phyloP scores from a whole-genome alignment of 2,797 vertebrate species.

The Limosa lapponica region DNA sequence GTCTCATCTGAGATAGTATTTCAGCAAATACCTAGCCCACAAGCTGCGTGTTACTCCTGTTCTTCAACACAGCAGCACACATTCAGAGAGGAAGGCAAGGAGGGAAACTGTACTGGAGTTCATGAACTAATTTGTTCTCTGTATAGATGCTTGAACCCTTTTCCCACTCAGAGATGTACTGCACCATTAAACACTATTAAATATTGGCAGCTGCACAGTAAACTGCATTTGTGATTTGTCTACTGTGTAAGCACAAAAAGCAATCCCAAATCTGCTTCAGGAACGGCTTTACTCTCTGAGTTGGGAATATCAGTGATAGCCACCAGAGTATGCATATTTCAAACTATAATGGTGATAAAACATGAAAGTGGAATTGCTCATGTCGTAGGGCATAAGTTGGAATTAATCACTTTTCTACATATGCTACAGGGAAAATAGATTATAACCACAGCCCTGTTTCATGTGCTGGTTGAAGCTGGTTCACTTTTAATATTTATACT shows the following conservation, averaged over 20 bases:
- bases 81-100: not conserved
- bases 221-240: constrained; percentile 1
- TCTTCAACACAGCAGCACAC: not conserved
- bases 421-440: not conserved
- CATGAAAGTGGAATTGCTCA: not conserved
- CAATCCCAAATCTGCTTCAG: not conserved
- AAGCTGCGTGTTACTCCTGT: not conserved
- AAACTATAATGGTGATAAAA: not conserved
- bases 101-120: not conserved
- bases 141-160: not conserved
- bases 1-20: not conserved
- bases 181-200: not conserved
- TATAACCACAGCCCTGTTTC: not conserved
- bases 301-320: not conserved
- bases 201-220: not conserved
- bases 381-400: not conserved
- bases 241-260: not conserved
- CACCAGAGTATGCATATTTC: not conserved
- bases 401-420: constrained; percentile 12
- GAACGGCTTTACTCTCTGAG: not conserved
- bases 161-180: not conserved
- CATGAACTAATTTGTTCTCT: not conserved
- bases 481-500: not conserved
- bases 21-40: not conserved
- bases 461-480: not conserved